These are phyloP conservation scores for Rhinopomastus cyanomelas DNA, from an alignment of 2,113 vertebrate species.

Conservation along the genomic window DNA sequence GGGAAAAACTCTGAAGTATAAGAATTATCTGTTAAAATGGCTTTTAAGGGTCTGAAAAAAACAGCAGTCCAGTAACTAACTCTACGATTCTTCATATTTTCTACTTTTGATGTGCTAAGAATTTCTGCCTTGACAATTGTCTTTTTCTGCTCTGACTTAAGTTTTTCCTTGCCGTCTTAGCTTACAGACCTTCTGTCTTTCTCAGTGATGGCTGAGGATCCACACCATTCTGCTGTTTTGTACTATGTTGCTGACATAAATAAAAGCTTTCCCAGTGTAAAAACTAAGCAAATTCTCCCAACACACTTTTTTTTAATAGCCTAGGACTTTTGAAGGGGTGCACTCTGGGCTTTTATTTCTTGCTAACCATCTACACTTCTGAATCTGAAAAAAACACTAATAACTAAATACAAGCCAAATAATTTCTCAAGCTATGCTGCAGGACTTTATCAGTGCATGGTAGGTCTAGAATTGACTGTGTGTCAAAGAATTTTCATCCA, in stretches of 20 bases:
- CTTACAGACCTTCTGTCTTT: neutral
- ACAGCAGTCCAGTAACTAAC: neutral
- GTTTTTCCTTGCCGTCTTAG: neutral
- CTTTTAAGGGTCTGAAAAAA: slow-evolving; percentile 29
- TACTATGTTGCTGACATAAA: neutral
- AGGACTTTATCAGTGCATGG: neutral
- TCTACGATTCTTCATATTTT: neutral
- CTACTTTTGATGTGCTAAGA: neutral
- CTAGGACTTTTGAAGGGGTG: neutral
- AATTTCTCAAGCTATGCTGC: neutral
- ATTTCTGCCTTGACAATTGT: neutral
- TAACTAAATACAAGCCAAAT: neutral
- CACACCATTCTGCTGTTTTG: neutral
- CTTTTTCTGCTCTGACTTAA: neutral
- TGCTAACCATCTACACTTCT: neutral
- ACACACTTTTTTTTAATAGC: neutral
- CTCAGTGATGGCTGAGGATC: neutral
- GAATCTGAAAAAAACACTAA: neutral
- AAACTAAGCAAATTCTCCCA: neutral
- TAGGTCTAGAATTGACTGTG: neutral
- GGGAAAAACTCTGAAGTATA: neutral
- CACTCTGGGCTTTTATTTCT: neutral
- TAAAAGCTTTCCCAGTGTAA: neutral
- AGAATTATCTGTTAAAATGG: slow-evolving; percentile 2
- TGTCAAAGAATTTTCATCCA: neutral